Evolutionary conservation across 2,113 vertebrate genomes (phyloP).

Genomic region (Clarias macrocephalus): DNA sequence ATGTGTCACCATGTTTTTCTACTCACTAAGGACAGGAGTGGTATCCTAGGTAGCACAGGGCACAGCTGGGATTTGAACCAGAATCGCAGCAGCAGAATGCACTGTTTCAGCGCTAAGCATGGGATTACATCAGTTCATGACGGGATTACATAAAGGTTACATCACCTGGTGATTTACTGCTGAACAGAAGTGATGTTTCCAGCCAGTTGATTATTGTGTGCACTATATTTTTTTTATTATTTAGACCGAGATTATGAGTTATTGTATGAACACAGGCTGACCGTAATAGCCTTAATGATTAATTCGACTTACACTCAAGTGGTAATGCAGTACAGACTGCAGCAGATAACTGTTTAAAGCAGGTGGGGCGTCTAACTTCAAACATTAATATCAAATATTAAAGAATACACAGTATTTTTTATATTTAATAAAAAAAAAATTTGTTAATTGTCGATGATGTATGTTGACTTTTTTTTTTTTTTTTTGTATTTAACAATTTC

Average conservation of each 20-base stretch:
- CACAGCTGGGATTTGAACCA: constrained; percentile 10
- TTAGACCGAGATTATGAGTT: background rate
- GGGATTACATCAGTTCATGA: background rate
- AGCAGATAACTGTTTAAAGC: background rate
- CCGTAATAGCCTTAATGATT: background rate
- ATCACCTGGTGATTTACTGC: background rate
- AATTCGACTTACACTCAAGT: background rate
- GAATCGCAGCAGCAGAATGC: background rate
- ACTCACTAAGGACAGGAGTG: background rate
- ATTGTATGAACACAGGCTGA: background rate
- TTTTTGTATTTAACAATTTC: background rate
- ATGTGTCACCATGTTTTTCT: background rate
- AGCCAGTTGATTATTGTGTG: background rate
- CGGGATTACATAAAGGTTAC: background rate
- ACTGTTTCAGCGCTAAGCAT: background rate
- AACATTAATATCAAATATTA: background rate
- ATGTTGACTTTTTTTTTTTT: background rate
- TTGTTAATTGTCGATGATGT: background rate
- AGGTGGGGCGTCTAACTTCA: background rate
- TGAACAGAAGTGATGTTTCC: background rate
- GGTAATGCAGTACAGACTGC: background rate
- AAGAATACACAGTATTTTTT: background rate
- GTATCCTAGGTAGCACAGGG: background rate
- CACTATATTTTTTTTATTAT: background rate
- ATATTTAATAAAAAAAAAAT: too few species aligned